A percentile compares a stretch with the other conserved stretches of the same genome.
phyloP scores from a whole-genome alignment of 2,888 invertebrate species.

The Eupithecia subfuscata region DNA sequence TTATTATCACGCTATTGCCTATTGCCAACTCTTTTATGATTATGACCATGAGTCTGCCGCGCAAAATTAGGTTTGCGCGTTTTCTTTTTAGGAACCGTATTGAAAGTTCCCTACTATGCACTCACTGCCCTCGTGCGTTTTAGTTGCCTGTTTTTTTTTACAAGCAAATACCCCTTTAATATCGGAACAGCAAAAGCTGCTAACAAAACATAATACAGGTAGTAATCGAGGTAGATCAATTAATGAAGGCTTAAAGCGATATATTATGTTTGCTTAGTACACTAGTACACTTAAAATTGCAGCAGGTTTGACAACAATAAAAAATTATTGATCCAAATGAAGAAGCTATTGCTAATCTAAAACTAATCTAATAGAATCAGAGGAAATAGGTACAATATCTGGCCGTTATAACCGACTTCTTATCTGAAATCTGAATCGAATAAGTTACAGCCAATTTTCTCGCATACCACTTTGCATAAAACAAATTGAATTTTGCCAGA shows the following conservation, averaged over 20 bases:
- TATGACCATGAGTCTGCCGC: background rate
- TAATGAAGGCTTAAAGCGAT: slow-evolving; percentile 4
- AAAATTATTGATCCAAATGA: slow-evolving; percentile 19
- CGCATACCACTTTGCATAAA: slow-evolving; percentile 57
- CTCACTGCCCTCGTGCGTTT: background rate
- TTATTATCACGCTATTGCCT: background rate
- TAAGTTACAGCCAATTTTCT: slow-evolving; percentile 65
- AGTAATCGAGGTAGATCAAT: background rate
- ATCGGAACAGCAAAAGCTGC: background rate
- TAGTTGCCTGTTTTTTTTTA: background rate
- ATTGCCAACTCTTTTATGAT: background rate
- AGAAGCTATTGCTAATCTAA: slow-evolving; percentile 50
- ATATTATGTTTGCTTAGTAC: slow-evolving; percentile 5
- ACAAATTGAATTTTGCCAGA: slow-evolving; percentile 77
- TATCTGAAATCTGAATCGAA: slow-evolving; percentile 48
- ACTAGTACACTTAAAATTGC: slow-evolving; percentile 2
- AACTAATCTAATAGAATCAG: slow-evolving; percentile 61
- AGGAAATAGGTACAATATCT: slow-evolving; percentile 55
- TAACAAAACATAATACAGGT: background rate
- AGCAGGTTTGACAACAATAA: background rate
- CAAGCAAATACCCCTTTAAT: background rate
- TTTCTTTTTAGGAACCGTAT: background rate
- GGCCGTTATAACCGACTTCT: slow-evolving; percentile 78
- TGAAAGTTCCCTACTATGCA: background rate
- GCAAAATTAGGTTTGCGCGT: background rate